Percentiles rank a stretch among this genome's conserved stretches.
Conservation (phyloP, 2,888 invertebrate genomes). For the Drosophila colorata region DNA sequence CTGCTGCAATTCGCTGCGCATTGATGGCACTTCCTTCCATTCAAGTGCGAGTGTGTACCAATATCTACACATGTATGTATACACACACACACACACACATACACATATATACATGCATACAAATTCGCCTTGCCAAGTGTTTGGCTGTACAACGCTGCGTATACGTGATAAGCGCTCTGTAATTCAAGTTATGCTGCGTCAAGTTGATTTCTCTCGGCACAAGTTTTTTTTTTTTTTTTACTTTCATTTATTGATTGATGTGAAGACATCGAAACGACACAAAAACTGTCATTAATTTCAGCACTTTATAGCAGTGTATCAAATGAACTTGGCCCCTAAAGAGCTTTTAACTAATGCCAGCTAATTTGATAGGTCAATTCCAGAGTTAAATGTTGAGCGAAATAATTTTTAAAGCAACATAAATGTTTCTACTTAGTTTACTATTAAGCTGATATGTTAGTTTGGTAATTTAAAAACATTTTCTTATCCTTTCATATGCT, state of each 20-base stretch:
- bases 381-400: no score
- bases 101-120: neutral
- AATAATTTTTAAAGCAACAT: no score
- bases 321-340: neutral
- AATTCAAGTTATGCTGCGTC: slow-evolving; percentile 16
- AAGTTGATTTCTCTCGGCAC: slow-evolving; percentile 19
- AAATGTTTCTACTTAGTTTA: no score
- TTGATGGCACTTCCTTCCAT: slow-evolving; percentile 14
- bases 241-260: slow-evolving; percentile 59
- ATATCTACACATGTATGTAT: no score
- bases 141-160: slow-evolving; percentile 30
- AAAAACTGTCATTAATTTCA: slow-evolving; percentile 27
- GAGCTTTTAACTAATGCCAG: neutral
- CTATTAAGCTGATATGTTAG: neutral
- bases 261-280: slow-evolving; percentile 18
- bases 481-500: neutral
- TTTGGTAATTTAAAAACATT: neutral
- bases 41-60: neutral
- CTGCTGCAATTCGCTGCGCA: slow-evolving; percentile 45
- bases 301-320: neutral
- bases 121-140: neutral
- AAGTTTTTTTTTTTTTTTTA: neutral
- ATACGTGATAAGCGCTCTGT: slow-evolving; percentile 40
- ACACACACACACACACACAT: neutral
- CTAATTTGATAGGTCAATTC: slow-evolving; percentile 8